Evolutionary conservation across 2,113 vertebrate species (phyloP), one percentile per base, ranked within the genome.

Genomic region (Cephalopholis sonnerati): DNA sequence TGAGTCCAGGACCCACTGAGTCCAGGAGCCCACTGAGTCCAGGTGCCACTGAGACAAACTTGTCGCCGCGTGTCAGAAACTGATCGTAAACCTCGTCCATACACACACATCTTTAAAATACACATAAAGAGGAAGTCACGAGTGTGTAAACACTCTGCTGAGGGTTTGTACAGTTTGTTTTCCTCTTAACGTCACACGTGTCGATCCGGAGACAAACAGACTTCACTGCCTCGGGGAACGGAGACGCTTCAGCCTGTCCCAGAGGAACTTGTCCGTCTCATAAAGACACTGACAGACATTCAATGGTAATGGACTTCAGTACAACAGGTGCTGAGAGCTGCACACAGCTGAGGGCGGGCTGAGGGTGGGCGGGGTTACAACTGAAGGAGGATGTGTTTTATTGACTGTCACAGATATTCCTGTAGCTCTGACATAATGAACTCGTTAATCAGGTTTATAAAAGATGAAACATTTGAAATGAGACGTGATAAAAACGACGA

Each of bases 301-400:
- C 54, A 20, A 75, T 24, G 2, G 59, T 81, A 77, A 83, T 29
- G n/a, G 68, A 82, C 76, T 4, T 62, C 20, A 0, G 44, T 58
- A 5, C 27, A 81, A 71, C 91, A 91, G 91, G 75, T 92, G 91
- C 25, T 22, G 76, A 76, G 65, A 16, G 72, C 54, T 61, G 24
- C 41, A 36, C 41, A 29, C 15, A 20, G 12, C 32, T 7, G 27
- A 51, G 55, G 7, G 68, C 22, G 15, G 51, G 53, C n/a, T 70
- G 29, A 20, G 18, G 20, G 15, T 10, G 22, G 20, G 32, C 24
- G 27, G 29, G 16, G 51, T 4, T 36, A 41, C 20, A 2, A 25
- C 1, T 55, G 59, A 15, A 22, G 51, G 41, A 59, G 18, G 48
- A 63, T 63, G 17, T n/a, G 9, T 58, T 74, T 66, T n/a, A 66